Conservation (phyloP, 2,888 invertebrate species). For the Zhuqinia jingwanae region DNA sequence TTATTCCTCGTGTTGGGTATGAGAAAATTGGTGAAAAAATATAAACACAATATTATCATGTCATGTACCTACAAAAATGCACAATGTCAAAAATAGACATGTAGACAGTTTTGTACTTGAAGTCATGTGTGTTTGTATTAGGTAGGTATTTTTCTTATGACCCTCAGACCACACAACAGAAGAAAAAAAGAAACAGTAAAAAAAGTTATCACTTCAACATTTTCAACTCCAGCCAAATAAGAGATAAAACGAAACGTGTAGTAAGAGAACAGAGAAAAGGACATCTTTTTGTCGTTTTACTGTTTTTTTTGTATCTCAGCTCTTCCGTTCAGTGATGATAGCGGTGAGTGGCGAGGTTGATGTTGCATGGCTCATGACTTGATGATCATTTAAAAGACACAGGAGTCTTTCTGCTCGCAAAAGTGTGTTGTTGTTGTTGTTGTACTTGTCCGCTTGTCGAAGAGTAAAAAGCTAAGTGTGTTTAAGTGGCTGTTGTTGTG, state of each 20-base stretch:
- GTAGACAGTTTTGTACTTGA: no score
- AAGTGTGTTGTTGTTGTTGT: no score
- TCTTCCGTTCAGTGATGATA: conserved; percentile 25
- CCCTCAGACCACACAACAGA: no score
- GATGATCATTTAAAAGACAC: background rate
- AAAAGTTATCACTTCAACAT: no score
- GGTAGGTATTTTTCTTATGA: no score
- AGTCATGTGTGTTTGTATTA: no score
- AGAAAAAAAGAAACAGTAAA: no score
- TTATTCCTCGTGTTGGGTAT: no score
- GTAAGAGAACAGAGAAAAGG: background rate
- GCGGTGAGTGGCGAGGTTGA: conserved; percentile 2
- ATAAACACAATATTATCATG: background rate
- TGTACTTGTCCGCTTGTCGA: background rate
- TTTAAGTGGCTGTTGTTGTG: conserved; percentile 26
- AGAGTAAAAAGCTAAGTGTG: conserved; percentile 24
- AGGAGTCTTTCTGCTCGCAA: background rate
- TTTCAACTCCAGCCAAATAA: conserved; percentile 34
- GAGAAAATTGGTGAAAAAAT: background rate
- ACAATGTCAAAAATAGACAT: no score
- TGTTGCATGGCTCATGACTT: conserved; percentile 35
- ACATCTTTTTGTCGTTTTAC: conserved; percentile 2
- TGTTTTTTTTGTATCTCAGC: conserved; percentile 2
- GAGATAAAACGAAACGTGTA: no score
- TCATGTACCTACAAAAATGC: no score